Evolutionary conservation across 2,797 vertebrate species (phyloP), one percentile per base, ranked within the genome.

Genomic region (Liasis olivaceus): DNA sequence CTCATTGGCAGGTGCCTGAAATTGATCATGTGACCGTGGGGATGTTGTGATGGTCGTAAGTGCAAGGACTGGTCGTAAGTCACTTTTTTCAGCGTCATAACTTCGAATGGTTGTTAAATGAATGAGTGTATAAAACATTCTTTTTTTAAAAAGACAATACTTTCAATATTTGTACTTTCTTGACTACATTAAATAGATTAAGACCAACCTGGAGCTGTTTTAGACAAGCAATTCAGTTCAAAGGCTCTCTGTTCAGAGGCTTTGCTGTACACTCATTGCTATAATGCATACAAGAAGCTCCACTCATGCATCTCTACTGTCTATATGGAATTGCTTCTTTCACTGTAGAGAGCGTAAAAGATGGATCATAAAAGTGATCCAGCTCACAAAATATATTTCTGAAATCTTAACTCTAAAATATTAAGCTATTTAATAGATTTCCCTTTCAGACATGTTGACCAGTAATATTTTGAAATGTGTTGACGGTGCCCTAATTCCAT

Each of bases 381-480:
- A 15, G 13, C 14, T 86, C 62, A 84, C 47, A 87, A 24, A 54
- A 69, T 87, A 87, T 26, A 59, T 1, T 91, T 63, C 47, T 84
- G 28, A 89, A 84, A 92, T 92, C 20, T 77, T 56, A 56, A 42
- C 22, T 54, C 51, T 89, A 54, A 92, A 85, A 89, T 89, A 20
- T 89, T 6, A 89, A 13, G 17, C 5, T 56, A 51, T 89, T 56
- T 59, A 58, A 69, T 51, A 11, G 36, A 4, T 60, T 62, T 42
- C 31, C 36, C 7, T 1, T 90, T 20, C 9, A 84, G n/a, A 31
- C 26, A 54, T 24, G 26, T 58, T 58, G 42, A n/a, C 20, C 20
- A 81, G 36, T 81, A 47, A 47, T 47, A 20, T 47, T 81, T 81
- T 81, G 51, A 69, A 56, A 31, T 64, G 5, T 64, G 6, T 56